These are phyloP conservation scores for Anguilla rostrata DNA, from an alignment of 2,113 vertebrate species.

Conservation along the genomic window DNA sequence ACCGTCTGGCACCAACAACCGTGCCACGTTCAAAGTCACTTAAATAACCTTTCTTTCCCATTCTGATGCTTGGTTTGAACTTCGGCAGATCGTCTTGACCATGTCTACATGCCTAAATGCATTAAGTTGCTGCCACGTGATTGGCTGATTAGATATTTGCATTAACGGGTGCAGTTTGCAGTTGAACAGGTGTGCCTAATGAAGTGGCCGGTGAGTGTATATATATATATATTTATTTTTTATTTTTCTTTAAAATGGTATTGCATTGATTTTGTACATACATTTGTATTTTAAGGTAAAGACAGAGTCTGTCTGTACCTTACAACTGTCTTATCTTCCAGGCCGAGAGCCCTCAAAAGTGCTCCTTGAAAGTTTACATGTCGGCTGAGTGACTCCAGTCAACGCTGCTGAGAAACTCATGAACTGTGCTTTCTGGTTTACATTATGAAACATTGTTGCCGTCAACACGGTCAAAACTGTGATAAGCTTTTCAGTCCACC, in stretches of 20 bases:
- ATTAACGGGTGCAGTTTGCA: too few species aligned
- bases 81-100: too few species aligned
- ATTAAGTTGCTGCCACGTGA: too few species aligned
- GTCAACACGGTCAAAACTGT: not conserved
- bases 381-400: not conserved
- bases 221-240: not conserved
- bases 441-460: not conserved
- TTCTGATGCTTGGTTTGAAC: too few species aligned
- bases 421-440: not conserved
- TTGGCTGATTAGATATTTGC: too few species aligned
- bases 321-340: not conserved
- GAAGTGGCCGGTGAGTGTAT: too few species aligned
- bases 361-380: not conserved
- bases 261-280: not conserved
- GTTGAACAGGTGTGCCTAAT: too few species aligned
- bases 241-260: too few species aligned
- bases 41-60: too few species aligned
- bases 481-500: conserved; percentile 11
- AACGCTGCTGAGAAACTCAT: not conserved
- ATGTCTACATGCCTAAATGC: too few species aligned
- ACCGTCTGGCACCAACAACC: too few species aligned
- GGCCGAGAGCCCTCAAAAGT: not conserved
- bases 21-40: too few species aligned
- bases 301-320: not conserved
- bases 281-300: not conserved